Conservation (phyloP, 1,140 invertebrate genomes). For the Zaprionus ornatus region DNA sequence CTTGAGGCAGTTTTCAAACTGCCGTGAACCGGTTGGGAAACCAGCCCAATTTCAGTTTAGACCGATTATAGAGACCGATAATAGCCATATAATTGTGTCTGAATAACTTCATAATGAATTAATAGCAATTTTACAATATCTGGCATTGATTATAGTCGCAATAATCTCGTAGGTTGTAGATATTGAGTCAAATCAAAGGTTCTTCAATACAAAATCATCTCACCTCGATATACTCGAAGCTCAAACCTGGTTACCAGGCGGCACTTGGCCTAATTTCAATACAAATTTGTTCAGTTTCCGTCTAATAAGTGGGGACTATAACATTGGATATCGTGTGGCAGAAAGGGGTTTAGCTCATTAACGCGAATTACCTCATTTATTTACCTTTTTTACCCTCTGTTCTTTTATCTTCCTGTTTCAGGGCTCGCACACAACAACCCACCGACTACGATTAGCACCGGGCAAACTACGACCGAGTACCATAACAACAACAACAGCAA, state of each 20-base stretch:
- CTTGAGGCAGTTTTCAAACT: not conserved
- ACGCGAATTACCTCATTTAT: slow-evolving; percentile 38
- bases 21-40: not conserved
- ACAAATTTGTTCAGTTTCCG: slow-evolving; percentile 11
- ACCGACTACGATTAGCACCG: slow-evolving; percentile 28
- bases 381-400: slow-evolving; percentile 9
- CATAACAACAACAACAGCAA: slow-evolving; percentile 5
- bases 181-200: too few species aligned
- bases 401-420: slow-evolving; percentile 6
- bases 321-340: not conserved
- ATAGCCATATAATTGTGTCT: slow-evolving; percentile 1
- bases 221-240: not conserved
- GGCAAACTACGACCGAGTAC: not conserved
- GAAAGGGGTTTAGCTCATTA: slow-evolving; percentile 27
- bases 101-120: not conserved
- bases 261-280: slow-evolving; percentile 2
- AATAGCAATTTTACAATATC: not conserved
- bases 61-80: not conserved
- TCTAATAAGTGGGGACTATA: not conserved
- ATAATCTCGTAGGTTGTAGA: not conserved
- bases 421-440: slow-evolving; percentile 20
- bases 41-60: not conserved
- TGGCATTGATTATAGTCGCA: not conserved
- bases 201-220: too few species aligned
- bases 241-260: not conserved